Conservation (phyloP, 2,797 vertebrate species). For the Manis pentadactyla region DNA sequence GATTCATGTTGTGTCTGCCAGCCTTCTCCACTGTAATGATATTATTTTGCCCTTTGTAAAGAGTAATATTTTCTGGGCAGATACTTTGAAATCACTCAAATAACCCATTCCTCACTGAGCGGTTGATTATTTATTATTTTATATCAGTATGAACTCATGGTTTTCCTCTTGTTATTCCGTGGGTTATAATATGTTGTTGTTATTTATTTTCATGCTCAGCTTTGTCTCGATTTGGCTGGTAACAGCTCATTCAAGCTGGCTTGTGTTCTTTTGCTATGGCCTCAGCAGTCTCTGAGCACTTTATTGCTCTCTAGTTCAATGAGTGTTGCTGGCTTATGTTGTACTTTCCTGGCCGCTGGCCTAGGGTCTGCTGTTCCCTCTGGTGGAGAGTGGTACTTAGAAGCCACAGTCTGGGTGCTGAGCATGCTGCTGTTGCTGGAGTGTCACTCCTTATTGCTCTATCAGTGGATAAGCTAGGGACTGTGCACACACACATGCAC, state of each 20-base stretch:
- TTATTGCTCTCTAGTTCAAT: background rate
- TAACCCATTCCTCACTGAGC: background rate
- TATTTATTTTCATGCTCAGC: background rate
- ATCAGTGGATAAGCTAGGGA: background rate
- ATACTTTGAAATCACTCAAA: background rate
- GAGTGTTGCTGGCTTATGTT: background rate
- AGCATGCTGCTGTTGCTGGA: background rate
- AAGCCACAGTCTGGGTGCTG: background rate
- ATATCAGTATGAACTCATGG: background rate
- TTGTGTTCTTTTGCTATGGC: background rate
- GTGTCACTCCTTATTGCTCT: background rate
- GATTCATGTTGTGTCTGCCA: background rate
- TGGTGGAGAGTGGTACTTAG: background rate
- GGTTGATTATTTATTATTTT: background rate
- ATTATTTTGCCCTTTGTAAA: slow-evolving; percentile 9
- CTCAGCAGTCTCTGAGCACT: background rate
- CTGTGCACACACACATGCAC: accelerated
- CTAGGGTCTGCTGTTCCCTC: background rate
- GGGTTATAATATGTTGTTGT: background rate
- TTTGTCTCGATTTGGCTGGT: background rate
- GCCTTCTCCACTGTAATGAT: background rate
- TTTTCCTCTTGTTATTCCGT: background rate
- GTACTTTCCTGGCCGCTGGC: background rate
- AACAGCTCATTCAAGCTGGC: background rate
- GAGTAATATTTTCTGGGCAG: background rate